Base-by-base conservation (phyloP, 2,113 vertebrate genomes). In the Ahaetulla prasina region DNA sequence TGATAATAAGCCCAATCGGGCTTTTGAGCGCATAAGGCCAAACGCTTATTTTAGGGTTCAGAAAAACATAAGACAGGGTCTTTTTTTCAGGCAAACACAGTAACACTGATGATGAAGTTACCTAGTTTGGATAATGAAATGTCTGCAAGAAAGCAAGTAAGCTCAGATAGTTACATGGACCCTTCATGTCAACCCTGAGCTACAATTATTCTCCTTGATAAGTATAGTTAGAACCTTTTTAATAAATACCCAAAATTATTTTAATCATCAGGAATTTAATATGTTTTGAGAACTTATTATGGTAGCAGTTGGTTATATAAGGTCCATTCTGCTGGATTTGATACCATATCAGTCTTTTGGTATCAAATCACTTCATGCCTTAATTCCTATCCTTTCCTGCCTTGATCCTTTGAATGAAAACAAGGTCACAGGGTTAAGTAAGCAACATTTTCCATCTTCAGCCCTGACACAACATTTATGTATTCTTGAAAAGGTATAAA, bases 401-500 rank as follows among this genome's bases (percentile, higher is more conserved):
- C 30, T 63, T 90, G 89, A 49, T 89, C 18, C 49, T 85, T 9
- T 92, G 30, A 60, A 91, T 85, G 63, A 57, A 85, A 93, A 39
- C 54, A n/a, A 52, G 94, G 91, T 49, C 91, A 91, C 39, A 4
- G 3, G 0, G 94, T 91, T 93, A 93, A 93, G 54, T 87, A 2
- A 93, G 68, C 89, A 88, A 27, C 30, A 68, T 3, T 63, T 95
- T 93, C 25, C 47, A 74, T 10, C 3, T 53, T 94, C 89, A 74
- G 84, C 30, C n/a, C 52, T 94, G 89, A 47, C 43, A 94, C 57
- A 52, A 60, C 57, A 55, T 1, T 90, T 90, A 57, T 9, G 27
- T 92, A 94, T 91, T 92, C 8, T 87, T 94, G 8, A 89, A 74
- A 93, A 93, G 85, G 68, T 45, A 60, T 80, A 84, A 86, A 20